Conservation (phyloP, 1,140 invertebrate genomes). For the Microvelia longipes region DNA sequence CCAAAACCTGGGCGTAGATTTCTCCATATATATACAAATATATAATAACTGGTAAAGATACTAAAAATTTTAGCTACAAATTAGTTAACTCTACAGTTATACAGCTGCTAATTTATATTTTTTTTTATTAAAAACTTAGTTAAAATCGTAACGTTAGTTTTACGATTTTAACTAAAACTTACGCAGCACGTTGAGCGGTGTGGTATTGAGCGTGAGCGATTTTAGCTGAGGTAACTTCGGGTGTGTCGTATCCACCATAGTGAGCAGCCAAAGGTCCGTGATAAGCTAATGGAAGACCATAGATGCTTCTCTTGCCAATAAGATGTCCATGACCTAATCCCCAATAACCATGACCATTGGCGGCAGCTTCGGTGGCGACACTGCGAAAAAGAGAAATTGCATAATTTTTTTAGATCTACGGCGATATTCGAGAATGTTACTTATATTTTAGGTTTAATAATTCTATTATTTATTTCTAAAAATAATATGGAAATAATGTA, state of each 20-base stretch:
- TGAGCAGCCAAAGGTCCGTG: neutral
- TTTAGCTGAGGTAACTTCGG: slow-evolving; percentile 3
- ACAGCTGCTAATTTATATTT: too few species aligned
- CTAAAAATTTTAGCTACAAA: too few species aligned
- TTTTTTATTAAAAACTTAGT: too few species aligned
- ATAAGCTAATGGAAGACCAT: neutral
- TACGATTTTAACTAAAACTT: too few species aligned
- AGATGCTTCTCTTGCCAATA: neutral
- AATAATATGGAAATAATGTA: neutral
- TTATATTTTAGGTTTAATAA: neutral
- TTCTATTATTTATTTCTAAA: neutral
- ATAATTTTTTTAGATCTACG: neutral
- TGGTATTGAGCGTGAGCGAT: slow-evolving; percentile 3
- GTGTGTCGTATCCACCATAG: slow-evolving; percentile 1
- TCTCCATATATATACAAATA: too few species aligned
- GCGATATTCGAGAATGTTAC: neutral
- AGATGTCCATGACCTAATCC: neutral
- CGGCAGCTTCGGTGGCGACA: neutral
- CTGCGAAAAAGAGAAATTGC: neutral
- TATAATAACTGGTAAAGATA: too few species aligned
- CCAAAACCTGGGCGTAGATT: too few species aligned
- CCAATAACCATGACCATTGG: neutral
- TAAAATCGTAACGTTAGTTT: too few species aligned
- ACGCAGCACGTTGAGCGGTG: neutral
- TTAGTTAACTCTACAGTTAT: too few species aligned